phyloP scores from a whole-genome alignment of 2,888 invertebrate species.

The Drepanosiphum platanoidis region DNA sequence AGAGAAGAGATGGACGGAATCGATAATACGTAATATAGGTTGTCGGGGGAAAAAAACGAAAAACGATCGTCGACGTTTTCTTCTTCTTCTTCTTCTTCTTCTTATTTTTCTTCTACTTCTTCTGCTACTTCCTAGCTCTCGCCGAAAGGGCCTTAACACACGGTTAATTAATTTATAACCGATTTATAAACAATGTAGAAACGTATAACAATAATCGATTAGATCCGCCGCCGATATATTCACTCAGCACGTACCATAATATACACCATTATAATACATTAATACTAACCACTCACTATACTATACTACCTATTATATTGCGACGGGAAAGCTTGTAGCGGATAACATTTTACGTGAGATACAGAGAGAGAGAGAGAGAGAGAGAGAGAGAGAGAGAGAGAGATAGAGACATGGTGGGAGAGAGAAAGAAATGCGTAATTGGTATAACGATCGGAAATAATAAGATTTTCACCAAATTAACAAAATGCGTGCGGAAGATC shows the following conservation, averaged over 20 bases:
- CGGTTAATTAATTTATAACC: constrained; percentile 36
- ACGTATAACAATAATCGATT: constrained; percentile 46
- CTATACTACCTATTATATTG: background rate
- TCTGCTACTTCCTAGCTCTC: background rate
- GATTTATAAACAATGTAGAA: constrained; percentile 34
- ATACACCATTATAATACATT: constrained; percentile 14
- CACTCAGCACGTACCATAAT: constrained; percentile 42
- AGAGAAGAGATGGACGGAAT: constrained; percentile 13
- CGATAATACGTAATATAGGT: constrained; percentile 21
- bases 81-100: constrained; percentile 23
- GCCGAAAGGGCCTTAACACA: constrained; percentile 30
- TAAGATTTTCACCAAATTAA: constrained; percentile 39
- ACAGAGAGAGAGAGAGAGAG: too few relatives aligned
- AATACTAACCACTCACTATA: constrained; percentile 11
- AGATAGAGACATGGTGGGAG: background rate
- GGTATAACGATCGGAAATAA: constrained; percentile 2
- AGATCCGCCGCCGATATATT: constrained; percentile 33
- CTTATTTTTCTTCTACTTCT: background rate
- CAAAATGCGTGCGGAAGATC: constrained; percentile 4
- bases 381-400: background rate
- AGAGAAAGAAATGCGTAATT: background rate
- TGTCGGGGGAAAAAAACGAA: constrained; percentile 29
- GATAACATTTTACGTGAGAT: background rate
- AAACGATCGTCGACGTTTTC: constrained; percentile 25
- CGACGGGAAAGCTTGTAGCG: constrained; percentile 22